Evolutionary conservation across 2,888 invertebrate genomes (phyloP).

Genomic region (Leucophenga maculata): DNA sequence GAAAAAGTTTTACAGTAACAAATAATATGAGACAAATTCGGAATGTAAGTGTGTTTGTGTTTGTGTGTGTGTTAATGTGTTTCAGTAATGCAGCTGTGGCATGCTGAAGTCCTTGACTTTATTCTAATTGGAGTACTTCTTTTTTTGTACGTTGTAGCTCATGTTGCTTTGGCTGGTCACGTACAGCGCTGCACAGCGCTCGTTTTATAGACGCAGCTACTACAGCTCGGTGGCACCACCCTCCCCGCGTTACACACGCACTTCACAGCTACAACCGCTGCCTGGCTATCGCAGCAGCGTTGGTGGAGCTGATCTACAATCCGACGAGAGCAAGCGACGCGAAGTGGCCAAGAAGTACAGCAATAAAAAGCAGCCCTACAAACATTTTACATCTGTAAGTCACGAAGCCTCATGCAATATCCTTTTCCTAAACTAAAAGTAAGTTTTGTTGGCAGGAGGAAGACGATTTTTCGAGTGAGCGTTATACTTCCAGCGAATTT

Average conservation of each 20-base stretch:
- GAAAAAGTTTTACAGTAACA: conserved; percentile 19
- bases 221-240: conserved; percentile 53
- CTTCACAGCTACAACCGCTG: background rate
- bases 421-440: background rate
- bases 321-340: conserved; percentile 62
- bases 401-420: background rate
- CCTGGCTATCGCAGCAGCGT: conserved; percentile 34
- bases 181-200: conserved; percentile 30
- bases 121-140: conserved; percentile 9
- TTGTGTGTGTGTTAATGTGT: too few species aligned
- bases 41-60: conserved; percentile 49
- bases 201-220: conserved; percentile 53
- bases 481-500: conserved; percentile 57
- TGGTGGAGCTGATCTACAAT: conserved; percentile 52
- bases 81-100: background rate
- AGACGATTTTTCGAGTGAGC: conserved; percentile 64
- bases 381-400: conserved; percentile 59
- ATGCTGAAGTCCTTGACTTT: background rate
- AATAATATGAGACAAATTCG: conserved; percentile 49
- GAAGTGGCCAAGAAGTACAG: conserved; percentile 51
- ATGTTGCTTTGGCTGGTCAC: conserved; percentile 2
- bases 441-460: conserved; percentile 52
- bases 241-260: conserved; percentile 41
- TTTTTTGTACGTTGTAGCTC: background rate
- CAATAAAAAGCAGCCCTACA: conserved; percentile 57